Evolutionary conservation across 2,113 vertebrate genomes (phyloP).

Genomic region (Thunnus thynnus): DNA sequence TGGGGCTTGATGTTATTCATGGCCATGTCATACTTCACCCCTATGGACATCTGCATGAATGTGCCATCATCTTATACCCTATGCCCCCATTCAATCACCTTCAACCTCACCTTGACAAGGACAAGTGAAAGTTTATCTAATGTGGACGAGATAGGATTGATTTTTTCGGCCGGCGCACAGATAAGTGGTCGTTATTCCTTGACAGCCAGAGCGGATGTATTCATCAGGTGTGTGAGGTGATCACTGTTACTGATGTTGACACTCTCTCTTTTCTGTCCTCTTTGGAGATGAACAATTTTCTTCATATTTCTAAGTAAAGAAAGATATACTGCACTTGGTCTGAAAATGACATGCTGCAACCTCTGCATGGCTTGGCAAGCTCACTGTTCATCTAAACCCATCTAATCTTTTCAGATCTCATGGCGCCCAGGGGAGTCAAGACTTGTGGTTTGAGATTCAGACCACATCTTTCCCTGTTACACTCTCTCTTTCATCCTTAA

Average conservation of each 20-base stretch:
- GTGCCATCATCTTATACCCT: not conserved
- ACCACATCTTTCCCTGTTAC: conserved; percentile 55
- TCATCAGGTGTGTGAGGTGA: conserved; percentile 9
- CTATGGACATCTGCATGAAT: conserved; percentile 43
- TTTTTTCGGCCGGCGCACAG: conserved; percentile 6
- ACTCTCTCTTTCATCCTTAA: conserved; percentile 63
- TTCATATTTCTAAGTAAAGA: not conserved
- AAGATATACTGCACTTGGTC: not conserved
- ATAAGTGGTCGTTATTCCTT: conserved; percentile 8
- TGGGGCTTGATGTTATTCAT: conserved; percentile 45
- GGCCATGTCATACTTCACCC: conserved; percentile 45
- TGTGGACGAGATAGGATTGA: not conserved
- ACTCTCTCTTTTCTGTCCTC: not conserved
- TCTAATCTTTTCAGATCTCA: conserved; percentile 70
- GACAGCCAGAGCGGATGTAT: conserved; percentile 1
- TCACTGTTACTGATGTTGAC: conserved; percentile 1
- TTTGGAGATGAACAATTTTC: not conserved
- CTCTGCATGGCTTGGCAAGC: conserved; percentile 26
- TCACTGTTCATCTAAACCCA: conserved; percentile 44
- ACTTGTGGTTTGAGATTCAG: conserved; percentile 66
- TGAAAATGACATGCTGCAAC: conserved; percentile 40
- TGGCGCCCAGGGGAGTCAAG: conserved; percentile 22
- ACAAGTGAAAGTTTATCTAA: conserved; percentile 22
- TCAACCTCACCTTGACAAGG: conserved; percentile 22
- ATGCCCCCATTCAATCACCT: conserved; percentile 12